Conservation (phyloP, 1,140 invertebrate genomes). For the Drosophila truncata region DNA sequence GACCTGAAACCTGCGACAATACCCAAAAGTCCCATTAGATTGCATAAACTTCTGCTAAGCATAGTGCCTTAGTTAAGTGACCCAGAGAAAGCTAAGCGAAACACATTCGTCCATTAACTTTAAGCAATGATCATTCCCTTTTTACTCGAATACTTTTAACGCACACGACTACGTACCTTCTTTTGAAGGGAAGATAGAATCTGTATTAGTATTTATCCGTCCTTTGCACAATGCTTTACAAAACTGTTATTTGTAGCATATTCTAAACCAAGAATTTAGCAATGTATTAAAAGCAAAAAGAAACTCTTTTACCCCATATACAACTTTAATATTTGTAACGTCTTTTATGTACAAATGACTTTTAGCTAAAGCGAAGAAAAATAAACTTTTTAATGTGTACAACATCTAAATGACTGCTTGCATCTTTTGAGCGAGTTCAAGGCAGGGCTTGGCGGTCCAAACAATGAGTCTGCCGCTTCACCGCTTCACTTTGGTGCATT, state of each 20-base stretch:
- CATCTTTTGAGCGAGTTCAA: slow-evolving; percentile 47
- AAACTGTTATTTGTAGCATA: slow-evolving; percentile 33
- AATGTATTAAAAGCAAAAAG: slow-evolving; percentile 26
- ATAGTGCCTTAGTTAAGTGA: slow-evolving; percentile 67
- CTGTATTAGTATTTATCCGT: slow-evolving; percentile 32
- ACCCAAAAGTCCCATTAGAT: slow-evolving; percentile 49
- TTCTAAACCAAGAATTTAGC: slow-evolving; percentile 33
- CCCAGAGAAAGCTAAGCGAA: slow-evolving; percentile 31
- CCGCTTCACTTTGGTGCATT: slow-evolving; percentile 28
- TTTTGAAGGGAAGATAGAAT: slow-evolving; percentile 22
- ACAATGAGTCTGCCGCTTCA: slow-evolving; percentile 36
- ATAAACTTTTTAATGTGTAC: slow-evolving; percentile 80
- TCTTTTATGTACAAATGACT: slow-evolving; percentile 75
- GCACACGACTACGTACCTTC: slow-evolving; percentile 17
- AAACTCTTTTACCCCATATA: slow-evolving; percentile 44
- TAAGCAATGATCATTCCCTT: slow-evolving; percentile 41
- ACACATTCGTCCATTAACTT: slow-evolving; percentile 22
- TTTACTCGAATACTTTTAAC: slow-evolving; percentile 33
- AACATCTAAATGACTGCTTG: slow-evolving; percentile 46
- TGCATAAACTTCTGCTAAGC: slow-evolving; percentile 79
- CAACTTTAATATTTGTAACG: slow-evolving; percentile 57
- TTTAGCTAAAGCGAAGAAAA: slow-evolving; percentile 72
- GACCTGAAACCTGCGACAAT: slow-evolving; percentile 1
- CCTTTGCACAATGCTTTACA: slow-evolving; percentile 31
- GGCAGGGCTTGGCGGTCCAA: slow-evolving; percentile 23